These are phyloP conservation scores for Xanthia icteritia DNA, from an alignment of 2,888 invertebrate genomes.

Conservation along the genomic window DNA sequence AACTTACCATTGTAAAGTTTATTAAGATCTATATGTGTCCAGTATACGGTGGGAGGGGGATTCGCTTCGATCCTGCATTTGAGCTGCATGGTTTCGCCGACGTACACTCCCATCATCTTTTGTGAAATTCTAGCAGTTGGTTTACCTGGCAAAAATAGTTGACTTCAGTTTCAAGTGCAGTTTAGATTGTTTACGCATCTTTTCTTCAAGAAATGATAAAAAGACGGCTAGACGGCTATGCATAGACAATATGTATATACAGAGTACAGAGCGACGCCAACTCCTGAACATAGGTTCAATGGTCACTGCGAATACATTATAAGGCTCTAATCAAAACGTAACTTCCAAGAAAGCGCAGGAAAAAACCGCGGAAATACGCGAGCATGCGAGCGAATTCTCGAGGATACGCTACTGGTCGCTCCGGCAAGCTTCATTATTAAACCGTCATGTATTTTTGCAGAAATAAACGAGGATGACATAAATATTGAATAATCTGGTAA, in stretches of 20 bases:
- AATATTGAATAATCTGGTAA: slow-evolving; percentile 6
- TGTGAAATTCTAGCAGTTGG: slow-evolving; percentile 93
- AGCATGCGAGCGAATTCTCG: not conserved
- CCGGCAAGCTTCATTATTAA: not conserved
- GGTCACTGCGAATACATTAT: not conserved
- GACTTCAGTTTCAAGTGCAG: not conserved
- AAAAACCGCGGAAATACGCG: not conserved
- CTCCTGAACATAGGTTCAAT: not conserved
- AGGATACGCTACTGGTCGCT: not conserved
- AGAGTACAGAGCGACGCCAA: not conserved
- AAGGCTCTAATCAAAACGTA: not conserved
- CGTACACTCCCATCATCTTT: slow-evolving; percentile 92
- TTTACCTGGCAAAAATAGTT: slow-evolving; percentile 89
- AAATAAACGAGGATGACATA: not conserved
- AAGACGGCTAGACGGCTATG: too few relatives aligned
- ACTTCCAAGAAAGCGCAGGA: not conserved
- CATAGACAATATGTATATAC: not conserved
- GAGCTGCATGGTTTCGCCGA: slow-evolving; percentile 91
- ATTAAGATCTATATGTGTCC: slow-evolving; percentile 91
- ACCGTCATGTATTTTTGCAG: not conserved
- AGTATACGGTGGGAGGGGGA: slow-evolving; percentile 93
- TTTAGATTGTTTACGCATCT: not conserved
- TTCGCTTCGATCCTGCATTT: slow-evolving; percentile 94
- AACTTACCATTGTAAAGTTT: slow-evolving; percentile 90
- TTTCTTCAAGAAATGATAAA: too few relatives aligned